Evolutionary conservation across 1,140 invertebrate species (phyloP), one percentile per base, ranked within the genome.

Genomic region (Drosophila quadrilineata): DNA sequence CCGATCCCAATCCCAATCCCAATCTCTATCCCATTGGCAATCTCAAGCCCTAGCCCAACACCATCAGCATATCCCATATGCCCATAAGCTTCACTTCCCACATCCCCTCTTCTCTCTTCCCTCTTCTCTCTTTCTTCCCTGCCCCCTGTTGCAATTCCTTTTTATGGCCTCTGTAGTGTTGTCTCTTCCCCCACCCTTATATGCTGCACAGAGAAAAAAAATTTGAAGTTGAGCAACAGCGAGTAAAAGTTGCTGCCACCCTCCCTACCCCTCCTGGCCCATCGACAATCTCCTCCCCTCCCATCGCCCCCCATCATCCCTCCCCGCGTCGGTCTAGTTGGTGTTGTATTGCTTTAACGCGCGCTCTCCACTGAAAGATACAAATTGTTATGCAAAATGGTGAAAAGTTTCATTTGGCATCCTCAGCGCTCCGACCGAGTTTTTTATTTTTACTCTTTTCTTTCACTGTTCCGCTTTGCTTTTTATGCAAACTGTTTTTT

Each of bases 331-430:
- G n/a, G n/a, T n/a, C n/a, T 54, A 50, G 35, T 17, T 56, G 26
- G 59, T 71, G 63, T 62, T 75, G 59, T 76, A 79, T 84, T 73
- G 66, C 72, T 74, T 85, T 85, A 85, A 85, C 80, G 79, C 79
- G 79, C 75, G 79, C 79, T 74, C 75, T 85, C 79, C 80, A 79
- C 79, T 85, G 79, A 86, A 77, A 86, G 67, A 85, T 86, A 85
- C 79, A 85, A 85, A 85, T 85, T 85, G 79, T 85, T 85, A 85
- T 85, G 79, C 79, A 85, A 85, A 85, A 85, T 85, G 74, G 79
- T 85, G 80, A 85, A 85, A 85, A 85, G 79, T 85, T 85, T 85
- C 79, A 77, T 84, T 84, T 75, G 69, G 54, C 72, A 65, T 60
- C 72, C 54, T 45, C 70, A 46, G 45, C 76, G n/a, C n/a, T n/a